These are phyloP conservation scores for Arion vulgaris DNA, from an alignment of 1,140 invertebrate species.

Conservation along the genomic window DNA sequence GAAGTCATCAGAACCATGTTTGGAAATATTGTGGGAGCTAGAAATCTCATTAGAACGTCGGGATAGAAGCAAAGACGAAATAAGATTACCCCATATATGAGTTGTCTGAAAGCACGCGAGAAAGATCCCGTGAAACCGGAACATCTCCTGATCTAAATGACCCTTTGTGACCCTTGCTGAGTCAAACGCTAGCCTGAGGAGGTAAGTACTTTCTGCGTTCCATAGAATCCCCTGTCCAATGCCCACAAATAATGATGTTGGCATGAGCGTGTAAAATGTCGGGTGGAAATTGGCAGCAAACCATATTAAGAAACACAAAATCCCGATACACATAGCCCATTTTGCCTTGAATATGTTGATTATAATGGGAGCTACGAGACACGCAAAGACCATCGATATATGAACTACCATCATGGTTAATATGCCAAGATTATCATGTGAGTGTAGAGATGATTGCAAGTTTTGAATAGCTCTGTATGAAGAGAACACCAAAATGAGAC, in stretches of 20 bases:
- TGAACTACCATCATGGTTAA: constrained; percentile 67
- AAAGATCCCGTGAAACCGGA: constrained; percentile 71
- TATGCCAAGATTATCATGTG: constrained; percentile 61
- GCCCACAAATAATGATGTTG: constrained; percentile 67
- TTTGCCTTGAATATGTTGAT: constrained; percentile 69
- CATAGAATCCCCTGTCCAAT: constrained; percentile 70
- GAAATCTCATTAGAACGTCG: neutral
- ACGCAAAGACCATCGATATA: constrained; percentile 66
- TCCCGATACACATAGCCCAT: constrained; percentile 67
- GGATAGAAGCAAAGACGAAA: constrained; percentile 66
- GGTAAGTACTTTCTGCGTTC: constrained; percentile 69
- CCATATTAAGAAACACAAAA: constrained; percentile 68
- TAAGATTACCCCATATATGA: constrained; percentile 72
- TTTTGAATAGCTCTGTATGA: constrained; percentile 71
- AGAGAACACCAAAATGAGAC: constrained; percentile 71
- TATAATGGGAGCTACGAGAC: constrained; percentile 65
- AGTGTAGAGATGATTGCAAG: constrained; percentile 68
- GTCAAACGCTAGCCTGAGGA: constrained; percentile 69
- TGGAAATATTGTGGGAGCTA: neutral
- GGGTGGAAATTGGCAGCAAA: constrained; percentile 70
- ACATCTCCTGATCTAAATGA: constrained; percentile 65
- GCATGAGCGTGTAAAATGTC: constrained; percentile 67
- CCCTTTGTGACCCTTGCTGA: constrained; percentile 59
- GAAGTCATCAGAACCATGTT: neutral
- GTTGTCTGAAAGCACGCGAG: constrained; percentile 72